These are phyloP conservation scores for Thymelicus acteon DNA, from an alignment of 2,888 invertebrate species.

Conservation along the genomic window DNA sequence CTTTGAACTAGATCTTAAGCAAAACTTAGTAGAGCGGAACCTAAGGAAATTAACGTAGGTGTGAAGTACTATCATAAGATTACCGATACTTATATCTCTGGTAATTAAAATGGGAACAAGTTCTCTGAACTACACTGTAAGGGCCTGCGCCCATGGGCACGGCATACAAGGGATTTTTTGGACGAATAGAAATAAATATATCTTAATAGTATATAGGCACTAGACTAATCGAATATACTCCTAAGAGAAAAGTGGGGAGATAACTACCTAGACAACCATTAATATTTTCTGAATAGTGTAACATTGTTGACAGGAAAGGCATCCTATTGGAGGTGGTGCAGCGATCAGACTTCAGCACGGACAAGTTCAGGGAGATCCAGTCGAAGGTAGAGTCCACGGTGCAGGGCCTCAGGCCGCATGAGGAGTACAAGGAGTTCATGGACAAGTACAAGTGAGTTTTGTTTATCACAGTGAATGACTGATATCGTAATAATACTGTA, in stretches of 20 bases:
- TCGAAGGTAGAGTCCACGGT: constrained; percentile 90
- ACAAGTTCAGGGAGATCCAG: constrained; percentile 92
- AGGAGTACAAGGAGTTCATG: constrained; percentile 95
- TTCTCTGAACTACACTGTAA: too few species aligned
- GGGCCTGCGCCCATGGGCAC: too few species aligned
- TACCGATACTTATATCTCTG: background rate
- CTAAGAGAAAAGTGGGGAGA: too few species aligned
- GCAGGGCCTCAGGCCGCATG: constrained; percentile 91
- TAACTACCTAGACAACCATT: too few species aligned
- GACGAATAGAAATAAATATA: too few species aligned
- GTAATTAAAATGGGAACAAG: background rate
- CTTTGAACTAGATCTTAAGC: constrained; percentile 35
- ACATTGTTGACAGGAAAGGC: constrained; percentile 85
- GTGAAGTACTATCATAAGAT: constrained; percentile 1
- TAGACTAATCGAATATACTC: too few species aligned
- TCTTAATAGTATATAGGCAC: too few species aligned
- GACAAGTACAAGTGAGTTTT: constrained; percentile 92
- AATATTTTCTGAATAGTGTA: background rate
- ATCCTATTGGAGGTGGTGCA: constrained; percentile 92
- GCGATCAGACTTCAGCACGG: constrained; percentile 91
- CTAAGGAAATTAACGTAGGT: background rate
- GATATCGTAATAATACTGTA: too few species aligned
- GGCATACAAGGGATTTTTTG: too few species aligned
- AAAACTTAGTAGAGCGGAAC: constrained; percentile 13
- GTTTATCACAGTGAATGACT: too few species aligned